Base-by-base conservation (phyloP, 2,113 vertebrate species). In the Brachyhypopomus gauderio region DNA sequence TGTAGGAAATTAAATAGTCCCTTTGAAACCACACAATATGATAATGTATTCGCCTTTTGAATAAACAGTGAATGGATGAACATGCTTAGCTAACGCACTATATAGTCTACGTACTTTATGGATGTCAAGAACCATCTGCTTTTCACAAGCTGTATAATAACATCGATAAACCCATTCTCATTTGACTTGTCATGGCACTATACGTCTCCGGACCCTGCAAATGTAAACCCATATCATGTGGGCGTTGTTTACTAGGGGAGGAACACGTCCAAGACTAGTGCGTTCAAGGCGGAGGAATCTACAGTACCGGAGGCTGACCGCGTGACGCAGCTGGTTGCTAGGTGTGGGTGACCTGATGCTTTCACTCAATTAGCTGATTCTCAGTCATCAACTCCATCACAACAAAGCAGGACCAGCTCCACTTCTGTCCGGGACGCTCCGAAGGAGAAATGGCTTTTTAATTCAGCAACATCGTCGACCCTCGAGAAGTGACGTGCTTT, bases 281-380 rank as follows among this genome's bases (percentile, higher is more conserved):
- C 79, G 73, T 64, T n/a, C 36, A 59, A 59, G 80, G 91, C 89
- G 91, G 88, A 90, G 84, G 86, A 86, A 90, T 90, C 81, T 86
- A 3, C 38, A 34, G 78, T 83, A 17, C 81, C 62, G 73, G 81
- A 76, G 55, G 70, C 77, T 76, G 82, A 69, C 81, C 81, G 41
- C 72, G 82, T 94, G 93, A 94, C 92, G 93, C 90, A 90, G 84
- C 88, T 73, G 92, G 93, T 94, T 94, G 93, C 93, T 94, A 92
- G 92, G 93, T 92, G 93, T 93, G 92, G 91, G 88, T 89, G 91
- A 88, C 90, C 86, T 91, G 80, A 91, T 85, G 92, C 91, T 86
- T 89, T 85, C 87, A 86, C 81, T 92, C 89, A 89, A 90, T 89
- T 88, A 92, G 85, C 80, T 87, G 48, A 86, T 86, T 79, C 85